phyloP scores from a whole-genome alignment of 2,797 vertebrate genomes.

The Macrochelys suwanniensis region DNA sequence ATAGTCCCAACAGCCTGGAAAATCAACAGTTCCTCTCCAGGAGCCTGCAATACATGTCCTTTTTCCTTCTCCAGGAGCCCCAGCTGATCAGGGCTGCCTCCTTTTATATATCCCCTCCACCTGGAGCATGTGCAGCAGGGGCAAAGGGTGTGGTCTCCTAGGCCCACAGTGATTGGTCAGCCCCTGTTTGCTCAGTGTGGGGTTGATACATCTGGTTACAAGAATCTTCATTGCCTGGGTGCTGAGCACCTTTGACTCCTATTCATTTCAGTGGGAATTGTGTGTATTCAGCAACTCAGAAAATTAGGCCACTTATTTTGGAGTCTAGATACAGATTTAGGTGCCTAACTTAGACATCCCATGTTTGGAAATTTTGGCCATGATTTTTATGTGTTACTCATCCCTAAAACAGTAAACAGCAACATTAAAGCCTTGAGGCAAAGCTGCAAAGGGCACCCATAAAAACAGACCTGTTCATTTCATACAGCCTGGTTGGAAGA shows the following conservation, averaged over 20 bases:
- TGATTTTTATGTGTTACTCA: fast-evolving
- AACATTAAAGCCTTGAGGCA: neutral
- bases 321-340: constrained; percentile 67
- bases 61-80: too few relatives aligned
- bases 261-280: neutral
- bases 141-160: too few relatives aligned
- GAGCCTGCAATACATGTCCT: too few relatives aligned
- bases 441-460: neutral
- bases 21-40: too few relatives aligned
- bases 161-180: too few relatives aligned
- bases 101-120: too few relatives aligned
- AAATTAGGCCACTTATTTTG: constrained; percentile 64
- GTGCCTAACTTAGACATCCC: neutral
- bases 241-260: neutral
- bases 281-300: constrained; percentile 45
- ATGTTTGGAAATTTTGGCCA: neutral
- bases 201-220: too few relatives aligned
- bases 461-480: neutral
- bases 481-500: neutral
- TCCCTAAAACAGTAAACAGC: neutral
- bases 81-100: too few relatives aligned
- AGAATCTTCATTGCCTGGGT: neutral
- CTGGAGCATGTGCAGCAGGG: too few relatives aligned
- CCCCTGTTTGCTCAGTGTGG: too few relatives aligned
- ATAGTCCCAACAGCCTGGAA: too few relatives aligned